A percentile compares a stretch with the other conserved stretches of the same genome.
These are phyloP conservation scores for Atta colombica DNA, from an alignment of 1,140 invertebrate species.

Conservation along the genomic window DNA sequence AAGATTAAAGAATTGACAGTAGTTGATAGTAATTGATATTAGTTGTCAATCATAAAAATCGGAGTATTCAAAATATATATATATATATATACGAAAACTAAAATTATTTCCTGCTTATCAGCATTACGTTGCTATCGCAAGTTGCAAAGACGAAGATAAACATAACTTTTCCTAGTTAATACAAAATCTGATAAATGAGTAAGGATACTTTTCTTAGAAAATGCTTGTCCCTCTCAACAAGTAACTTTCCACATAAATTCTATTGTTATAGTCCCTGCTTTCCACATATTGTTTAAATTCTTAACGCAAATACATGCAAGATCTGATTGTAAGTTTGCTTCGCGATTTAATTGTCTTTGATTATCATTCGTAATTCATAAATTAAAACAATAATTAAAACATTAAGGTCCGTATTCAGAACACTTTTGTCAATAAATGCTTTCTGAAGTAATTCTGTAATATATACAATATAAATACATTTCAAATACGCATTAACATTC, in stretches of 20 bases:
- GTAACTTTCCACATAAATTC: not conserved
- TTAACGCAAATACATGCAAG: not conserved
- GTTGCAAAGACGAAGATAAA: not conserved
- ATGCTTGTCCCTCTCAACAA: not conserved
- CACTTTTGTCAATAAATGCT: too few relatives aligned
- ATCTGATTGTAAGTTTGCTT: not conserved
- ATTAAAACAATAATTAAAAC: not conserved
- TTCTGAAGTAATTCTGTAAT: too few relatives aligned
- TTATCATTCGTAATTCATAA: not conserved
- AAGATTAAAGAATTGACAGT: not conserved
- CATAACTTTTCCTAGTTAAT: not conserved
- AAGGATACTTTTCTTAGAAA: constrained; percentile 19
- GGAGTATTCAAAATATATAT: not conserved
- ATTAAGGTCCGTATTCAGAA: not conserved
- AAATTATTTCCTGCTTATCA: not conserved
- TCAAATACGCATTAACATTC: too few relatives aligned
- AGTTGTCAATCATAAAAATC: not conserved
- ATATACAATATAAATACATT: too few relatives aligned
- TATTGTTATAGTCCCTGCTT: not conserved
- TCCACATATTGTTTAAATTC: constrained; percentile 3
- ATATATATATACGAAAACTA: not conserved
- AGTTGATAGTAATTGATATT: not conserved
- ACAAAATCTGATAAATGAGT: not conserved
- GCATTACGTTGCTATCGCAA: not conserved
- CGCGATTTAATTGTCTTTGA: not conserved